Base-by-base conservation (phyloP, 2,113 vertebrate genomes). In the Hucho hucho region DNA sequence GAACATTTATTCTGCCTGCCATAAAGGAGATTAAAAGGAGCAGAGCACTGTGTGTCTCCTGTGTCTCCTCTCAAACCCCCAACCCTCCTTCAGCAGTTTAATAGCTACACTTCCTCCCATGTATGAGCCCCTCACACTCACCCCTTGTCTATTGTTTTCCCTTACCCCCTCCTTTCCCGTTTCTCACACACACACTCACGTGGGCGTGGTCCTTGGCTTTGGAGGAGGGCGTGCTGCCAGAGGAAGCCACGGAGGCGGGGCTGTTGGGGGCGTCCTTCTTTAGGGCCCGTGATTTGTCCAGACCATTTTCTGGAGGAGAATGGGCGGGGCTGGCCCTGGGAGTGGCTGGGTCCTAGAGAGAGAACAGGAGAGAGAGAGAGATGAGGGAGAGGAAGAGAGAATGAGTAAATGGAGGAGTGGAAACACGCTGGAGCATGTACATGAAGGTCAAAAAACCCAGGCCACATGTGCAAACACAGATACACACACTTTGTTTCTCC, bases 131-230 rank as follows among this genome's bases (percentile, higher is more conserved):
- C 79, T 84, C 85, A 83, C 75, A 32, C 9, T 9, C 32, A 37
- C 32, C 37, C 37, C 37, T 9, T 37, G 37, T 37, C 37, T 37
- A 14, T 83, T 29, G 32, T 75, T 82, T 70, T 79, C 81, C 76
- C 74, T 69, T 77, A 84, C 81, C 86, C 56, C 63, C 37, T 16
- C 18, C 14, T 37, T 68, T 70, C 77, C 68, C 77, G 46, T 74
- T 80, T 9, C 26, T 29, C 58, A 58, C 47, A 69, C 53, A 18
- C 47, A 78, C 80, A 87, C 89, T 6, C 94, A 98, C 96, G 22
- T 98, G 96, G 89, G 95, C 88, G 84, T 97, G 94, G 88, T 98
- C 97, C 91, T 98, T 99, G 24, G 96, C 95, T 93, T 99, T 99
- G 84, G 97, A 98, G 64, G 97, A 97, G 4, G 96, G 97, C 4